A percentile compares a stretch with the other conserved stretches of the same genome.
phyloP scores from a whole-genome alignment of 2,113 vertebrate genomes.

The Strix uralensis region DNA sequence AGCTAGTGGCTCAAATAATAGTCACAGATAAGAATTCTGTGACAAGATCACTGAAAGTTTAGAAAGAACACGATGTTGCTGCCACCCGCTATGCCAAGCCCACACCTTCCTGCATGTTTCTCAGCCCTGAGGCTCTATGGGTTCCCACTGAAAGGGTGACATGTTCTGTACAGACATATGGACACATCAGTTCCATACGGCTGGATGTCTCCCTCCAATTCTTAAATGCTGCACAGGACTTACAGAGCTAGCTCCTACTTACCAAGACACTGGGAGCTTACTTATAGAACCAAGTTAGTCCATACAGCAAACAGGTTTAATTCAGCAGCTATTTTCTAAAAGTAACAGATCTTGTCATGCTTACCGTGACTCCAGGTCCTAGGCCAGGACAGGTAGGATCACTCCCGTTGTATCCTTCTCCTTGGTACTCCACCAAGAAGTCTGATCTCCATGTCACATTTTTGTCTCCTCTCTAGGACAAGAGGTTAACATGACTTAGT shows the following conservation, averaged over 20 bases:
- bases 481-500: not conserved
- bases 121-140: not conserved
- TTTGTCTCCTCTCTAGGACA: conserved; percentile 79
- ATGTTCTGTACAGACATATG: not conserved
- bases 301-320: not conserved
- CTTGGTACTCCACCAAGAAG: conserved; percentile 94
- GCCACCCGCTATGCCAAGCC: not conserved
- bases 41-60: not conserved
- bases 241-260: not conserved
- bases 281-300: not conserved
- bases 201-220: not conserved
- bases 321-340: not conserved
- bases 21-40: not conserved
- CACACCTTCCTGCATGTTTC: not conserved
- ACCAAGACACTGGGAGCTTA: not conserved
- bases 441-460: conserved; percentile 90
- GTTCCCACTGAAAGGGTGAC: not conserved
- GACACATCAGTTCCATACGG: not conserved
- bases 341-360: not conserved
- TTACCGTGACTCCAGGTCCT: conserved; percentile 92
- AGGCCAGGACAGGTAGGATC: conserved; percentile 90
- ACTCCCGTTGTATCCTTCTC: conserved; percentile 85
- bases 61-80: not conserved
- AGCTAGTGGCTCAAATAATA: not conserved
- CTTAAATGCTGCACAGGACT: not conserved